phyloP scores from a whole-genome alignment of 2,888 invertebrate species.

The Sericinus montela region DNA sequence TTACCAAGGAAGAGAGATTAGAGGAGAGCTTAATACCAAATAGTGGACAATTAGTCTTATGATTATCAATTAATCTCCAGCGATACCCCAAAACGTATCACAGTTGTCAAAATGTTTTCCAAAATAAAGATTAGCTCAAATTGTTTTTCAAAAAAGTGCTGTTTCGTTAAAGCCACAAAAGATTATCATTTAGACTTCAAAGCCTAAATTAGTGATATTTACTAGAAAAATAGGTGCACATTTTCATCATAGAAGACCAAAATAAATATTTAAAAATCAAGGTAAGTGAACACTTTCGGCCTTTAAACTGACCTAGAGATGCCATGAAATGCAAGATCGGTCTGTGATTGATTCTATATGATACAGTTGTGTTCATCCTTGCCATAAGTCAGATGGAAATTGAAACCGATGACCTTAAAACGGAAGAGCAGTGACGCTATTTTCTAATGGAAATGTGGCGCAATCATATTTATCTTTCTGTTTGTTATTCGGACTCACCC shows the following conservation, averaged over 20 bases:
- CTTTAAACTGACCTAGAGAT: constrained; percentile 57
- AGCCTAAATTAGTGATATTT: constrained; percentile 51
- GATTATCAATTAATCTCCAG: too few species aligned
- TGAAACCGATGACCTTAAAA: constrained; percentile 7
- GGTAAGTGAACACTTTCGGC: constrained; percentile 43
- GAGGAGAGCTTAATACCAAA: too few species aligned
- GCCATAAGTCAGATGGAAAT: constrained; percentile 24
- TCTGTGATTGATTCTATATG: constrained; percentile 39
- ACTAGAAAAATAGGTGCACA: constrained; percentile 49
- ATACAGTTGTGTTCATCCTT: constrained; percentile 25
- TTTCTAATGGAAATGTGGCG: constrained; percentile 2
- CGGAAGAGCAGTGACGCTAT: constrained; percentile 10
- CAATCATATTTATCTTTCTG: neutral
- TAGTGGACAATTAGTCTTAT: too few species aligned
- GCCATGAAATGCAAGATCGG: constrained; percentile 42
- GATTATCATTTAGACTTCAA: constrained; percentile 35
- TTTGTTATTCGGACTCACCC: too few species aligned
- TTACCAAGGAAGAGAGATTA: too few species aligned
- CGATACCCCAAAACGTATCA: too few species aligned
- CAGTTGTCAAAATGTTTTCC: too few species aligned
- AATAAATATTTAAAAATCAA: constrained; percentile 54
- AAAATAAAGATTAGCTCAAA: too few species aligned
- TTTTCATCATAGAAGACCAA: constrained; percentile 44
- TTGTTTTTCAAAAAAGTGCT: too few species aligned
- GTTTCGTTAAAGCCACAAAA: neutral